Evolutionary conservation across 2,797 vertebrate genomes (phyloP), one percentile per base, ranked within the genome.

Genomic region (Schizopygopsis malacanthus): DNA sequence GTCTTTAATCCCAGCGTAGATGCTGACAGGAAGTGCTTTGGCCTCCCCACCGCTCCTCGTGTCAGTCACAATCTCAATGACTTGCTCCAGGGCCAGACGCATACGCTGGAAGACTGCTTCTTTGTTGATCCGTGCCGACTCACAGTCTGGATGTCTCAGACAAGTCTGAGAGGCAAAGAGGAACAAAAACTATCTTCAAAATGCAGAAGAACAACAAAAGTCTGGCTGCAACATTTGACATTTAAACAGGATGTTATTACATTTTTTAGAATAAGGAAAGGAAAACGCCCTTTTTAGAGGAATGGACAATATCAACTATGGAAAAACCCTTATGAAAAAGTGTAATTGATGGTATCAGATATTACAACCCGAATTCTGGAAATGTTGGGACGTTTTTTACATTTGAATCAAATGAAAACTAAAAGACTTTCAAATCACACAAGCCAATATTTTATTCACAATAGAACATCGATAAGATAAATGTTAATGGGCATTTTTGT

Each of bases 61-160:
- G 90, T 99, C 98, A 0, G 97, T 99, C 84, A 99, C 98, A 70
- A 99, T 99, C 91, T 98, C 98, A 89, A 99, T 97, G 89, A 99
- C 98, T 92, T 98, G 97, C 91, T 98, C 97, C 95, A 99, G 94
- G 86, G 98, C 98, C 61, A 96, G 93, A 89, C 97, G 97, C 97
- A 99, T 99, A 65, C 98, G 96, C 90, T 98, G 96, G 93, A 99
- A 99, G 84, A 99, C 98, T 0, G 96, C 97, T 75, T 96, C 97
- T 94, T 99, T 99, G 95, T 99, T 99, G 94, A 97, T 95, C 84
- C 97, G 95, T 10, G 98, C 98, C 2, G 98, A 99, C 93, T 99
- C 98, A 25, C 98, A 99, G 92, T 97, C 97, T 33, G 98, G 98
- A 89, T 99, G 98, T 94, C 98, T 96, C 82, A 99, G 96, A 94